These are phyloP conservation scores for Drosophila recens DNA, from an alignment of 2,888 invertebrate genomes.

Conservation along the genomic window DNA sequence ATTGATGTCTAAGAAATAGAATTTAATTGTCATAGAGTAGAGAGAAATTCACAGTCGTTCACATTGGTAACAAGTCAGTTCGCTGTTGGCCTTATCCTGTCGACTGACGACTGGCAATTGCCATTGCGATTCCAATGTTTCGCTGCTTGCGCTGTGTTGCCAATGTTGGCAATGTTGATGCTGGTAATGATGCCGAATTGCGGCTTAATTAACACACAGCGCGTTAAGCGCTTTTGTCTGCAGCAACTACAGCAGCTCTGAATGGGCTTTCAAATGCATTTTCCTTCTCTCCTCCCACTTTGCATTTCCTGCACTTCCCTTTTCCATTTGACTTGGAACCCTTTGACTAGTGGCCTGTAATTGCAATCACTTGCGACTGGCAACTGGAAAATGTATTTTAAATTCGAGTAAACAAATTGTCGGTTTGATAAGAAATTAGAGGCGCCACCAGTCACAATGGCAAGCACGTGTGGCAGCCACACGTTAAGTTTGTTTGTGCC, in stretches of 20 bases:
- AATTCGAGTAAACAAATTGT: constrained; percentile 36
- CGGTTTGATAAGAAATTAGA: constrained; percentile 35
- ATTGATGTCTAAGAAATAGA: background rate
- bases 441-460: constrained; percentile 22
- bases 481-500: constrained; percentile 48
- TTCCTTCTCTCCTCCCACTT: background rate
- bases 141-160: constrained; percentile 22
- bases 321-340: background rate
- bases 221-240: constrained; percentile 76
- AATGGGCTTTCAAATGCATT: constrained; percentile 45
- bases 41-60: constrained; percentile 14
- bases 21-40: background rate
- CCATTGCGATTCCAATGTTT: background rate
- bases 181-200: constrained; percentile 75
- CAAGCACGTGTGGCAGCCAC: constrained; percentile 45
- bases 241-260: constrained; percentile 4
- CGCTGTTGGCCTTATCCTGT: background rate
- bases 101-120: constrained; percentile 39
- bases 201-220: constrained; percentile 78
- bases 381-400: constrained; percentile 39
- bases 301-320: background rate
- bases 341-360: constrained; percentile 71
- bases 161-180: constrained; percentile 68
- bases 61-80: background rate
- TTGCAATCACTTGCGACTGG: constrained; percentile 56